Evolutionary conservation across 2,888 invertebrate species (phyloP).

Genomic region (Congeria kusceri): DNA sequence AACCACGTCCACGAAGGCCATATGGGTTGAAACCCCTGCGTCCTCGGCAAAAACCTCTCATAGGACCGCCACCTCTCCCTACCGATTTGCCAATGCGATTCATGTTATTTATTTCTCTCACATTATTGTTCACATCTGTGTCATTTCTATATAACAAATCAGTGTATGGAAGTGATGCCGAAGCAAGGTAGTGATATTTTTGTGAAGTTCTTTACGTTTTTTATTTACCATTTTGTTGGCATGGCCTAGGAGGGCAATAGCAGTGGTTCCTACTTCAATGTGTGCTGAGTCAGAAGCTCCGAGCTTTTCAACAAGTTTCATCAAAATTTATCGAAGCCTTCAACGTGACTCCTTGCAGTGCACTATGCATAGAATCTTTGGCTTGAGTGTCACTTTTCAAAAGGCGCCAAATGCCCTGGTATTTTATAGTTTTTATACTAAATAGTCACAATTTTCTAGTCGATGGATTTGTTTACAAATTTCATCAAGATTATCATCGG

Average conservation of each 20-base stretch:
- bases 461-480: constrained; percentile 23
- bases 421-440: constrained; percentile 27
- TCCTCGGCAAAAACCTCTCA: neutral
- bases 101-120: constrained; percentile 35
- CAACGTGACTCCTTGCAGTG: constrained; percentile 21
- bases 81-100: constrained; percentile 19
- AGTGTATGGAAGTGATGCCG: constrained; percentile 32
- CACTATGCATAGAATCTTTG: constrained; percentile 27
- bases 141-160: constrained; percentile 42
- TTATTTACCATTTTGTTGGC: constrained; percentile 34
- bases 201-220: constrained; percentile 32
- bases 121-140: constrained; percentile 34
- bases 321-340: constrained; percentile 30
- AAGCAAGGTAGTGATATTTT: constrained; percentile 38
- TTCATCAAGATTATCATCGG: constrained; percentile 19
- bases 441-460: constrained; percentile 30
- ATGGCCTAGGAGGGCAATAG: constrained; percentile 42
- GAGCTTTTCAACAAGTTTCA: constrained; percentile 31
- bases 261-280: constrained; percentile 30
- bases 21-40: neutral
- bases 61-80: neutral
- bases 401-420: constrained; percentile 29
- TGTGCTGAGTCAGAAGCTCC: constrained; percentile 4
- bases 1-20: constrained; percentile 12
- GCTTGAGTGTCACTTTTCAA: constrained; percentile 30